These are phyloP conservation scores for Hirtodrosophila cameraria DNA, from an alignment of 2,888 invertebrate species.

Conservation along the genomic window DNA sequence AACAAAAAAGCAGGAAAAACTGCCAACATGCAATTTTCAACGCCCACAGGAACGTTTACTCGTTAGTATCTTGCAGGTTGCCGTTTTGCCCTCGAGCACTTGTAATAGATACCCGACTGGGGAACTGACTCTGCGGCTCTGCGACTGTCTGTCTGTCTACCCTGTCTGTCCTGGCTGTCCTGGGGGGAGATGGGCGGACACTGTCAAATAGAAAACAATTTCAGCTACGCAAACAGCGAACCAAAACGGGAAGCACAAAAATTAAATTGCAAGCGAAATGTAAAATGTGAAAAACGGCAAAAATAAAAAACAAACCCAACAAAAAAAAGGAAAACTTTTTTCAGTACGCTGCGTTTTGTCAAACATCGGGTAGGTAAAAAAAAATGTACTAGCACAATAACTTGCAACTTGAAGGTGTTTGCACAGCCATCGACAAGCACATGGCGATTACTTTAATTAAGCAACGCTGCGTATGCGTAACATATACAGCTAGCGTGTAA, in stretches of 20 bases:
- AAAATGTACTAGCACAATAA: conserved; percentile 29
- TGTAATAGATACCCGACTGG: conserved; percentile 62
- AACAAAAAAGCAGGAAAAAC: conserved; percentile 25
- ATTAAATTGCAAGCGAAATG: conserved; percentile 65
- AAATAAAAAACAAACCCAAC: conserved; percentile 22
- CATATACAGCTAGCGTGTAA: background rate
- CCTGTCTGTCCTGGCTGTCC: conserved; percentile 3
- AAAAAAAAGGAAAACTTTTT: conserved; percentile 28
- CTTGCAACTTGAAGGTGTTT: conserved; percentile 37
- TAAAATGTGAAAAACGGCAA: conserved; percentile 37
- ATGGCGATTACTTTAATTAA: conserved; percentile 65
- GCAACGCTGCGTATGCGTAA: conserved; percentile 59
- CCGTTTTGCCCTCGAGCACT: conserved; percentile 40
- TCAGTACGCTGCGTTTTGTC: conserved; percentile 36
- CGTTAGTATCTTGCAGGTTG: conserved; percentile 59
- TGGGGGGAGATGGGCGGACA: conserved; percentile 23
- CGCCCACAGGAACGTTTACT: conserved; percentile 60
- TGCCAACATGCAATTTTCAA: conserved; percentile 62
- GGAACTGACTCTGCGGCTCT: conserved; percentile 39
- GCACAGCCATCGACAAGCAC: conserved; percentile 35
- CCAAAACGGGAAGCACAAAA: conserved; percentile 58
- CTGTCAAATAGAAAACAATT: conserved; percentile 80
- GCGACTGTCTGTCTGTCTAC: conserved; percentile 1
- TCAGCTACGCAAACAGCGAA: conserved; percentile 67
- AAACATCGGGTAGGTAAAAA: conserved; percentile 28